Conservation (phyloP, 2,113 vertebrate genomes). For the Spheniscus mendiculus region DNA sequence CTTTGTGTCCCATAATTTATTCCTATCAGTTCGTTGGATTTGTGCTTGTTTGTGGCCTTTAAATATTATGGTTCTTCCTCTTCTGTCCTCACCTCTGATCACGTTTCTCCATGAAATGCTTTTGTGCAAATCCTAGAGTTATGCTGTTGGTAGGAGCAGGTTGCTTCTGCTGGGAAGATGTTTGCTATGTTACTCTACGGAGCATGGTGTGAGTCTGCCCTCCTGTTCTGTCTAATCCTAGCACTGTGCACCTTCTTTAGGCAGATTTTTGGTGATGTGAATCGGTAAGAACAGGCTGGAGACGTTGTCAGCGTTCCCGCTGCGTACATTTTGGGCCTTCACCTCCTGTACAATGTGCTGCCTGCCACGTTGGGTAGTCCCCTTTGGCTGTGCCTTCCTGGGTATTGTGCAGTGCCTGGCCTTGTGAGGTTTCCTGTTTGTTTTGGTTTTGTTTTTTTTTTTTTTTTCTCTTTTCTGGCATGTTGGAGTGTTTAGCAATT, state of each 20-base stretch:
- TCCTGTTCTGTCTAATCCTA: background rate
- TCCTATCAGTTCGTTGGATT: background rate
- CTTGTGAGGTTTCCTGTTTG: background rate
- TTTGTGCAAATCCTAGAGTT: background rate
- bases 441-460: background rate
- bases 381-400: background rate
- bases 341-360: background rate
- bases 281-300: background rate
- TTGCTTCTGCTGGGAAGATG: background rate
- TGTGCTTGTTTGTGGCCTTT: background rate
- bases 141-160: background rate
- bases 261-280: background rate
- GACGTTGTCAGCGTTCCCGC: accelerated
- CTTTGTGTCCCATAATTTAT: background rate
- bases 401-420: background rate
- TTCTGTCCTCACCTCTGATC: background rate
- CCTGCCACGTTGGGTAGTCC: background rate
- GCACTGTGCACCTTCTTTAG: background rate
- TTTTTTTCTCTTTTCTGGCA: background rate
- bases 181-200: background rate
- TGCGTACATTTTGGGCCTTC: background rate
- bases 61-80: background rate
- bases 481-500: background rate
- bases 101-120: background rate
- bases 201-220: background rate